Evolutionary conservation across 2,888 invertebrate species (phyloP), one percentile per base, ranked within the genome.

Genomic region (Caenorhabditis angaria): DNA sequence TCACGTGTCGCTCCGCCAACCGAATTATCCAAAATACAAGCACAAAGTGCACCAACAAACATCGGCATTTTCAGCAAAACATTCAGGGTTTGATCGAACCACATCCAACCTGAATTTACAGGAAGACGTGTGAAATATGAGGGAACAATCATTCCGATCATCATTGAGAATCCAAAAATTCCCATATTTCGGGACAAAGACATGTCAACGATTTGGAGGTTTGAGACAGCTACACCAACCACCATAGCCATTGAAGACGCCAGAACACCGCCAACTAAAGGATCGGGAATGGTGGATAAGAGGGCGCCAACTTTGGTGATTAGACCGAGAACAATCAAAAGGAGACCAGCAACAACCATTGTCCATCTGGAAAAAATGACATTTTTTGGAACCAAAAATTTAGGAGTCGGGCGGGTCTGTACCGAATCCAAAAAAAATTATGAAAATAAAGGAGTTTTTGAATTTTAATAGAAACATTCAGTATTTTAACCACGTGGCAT

Each of bases 181-280:
- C 94, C 94, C 53, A 95, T 90, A 89, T 95, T 95, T 62, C 95
- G 90, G 0, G 94, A 91, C 28, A 93, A 93, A 87, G 93, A 92
- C 76, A 94, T 89, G 84, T 94, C 91, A 48, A 94, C 82, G n/a
- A 70, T 93, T 85, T 94, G 93, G 10, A 94, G 76, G 61, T 82
- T 84, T n/a, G 85, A 83, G 14, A 87, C 71, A 25, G 88, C 88
- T 6, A 88, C 87, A 28, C 87, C 88, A 20, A 83, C 83, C 0
- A 88, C 88, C 85, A 88, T 87, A 10, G 88, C 86, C 82, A 88
- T 88, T 58, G 87, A 87, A 1, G 88, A 83, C 47, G 85, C 85
- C 55, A 88, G 82, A 10, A 88, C 83, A 24, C 88, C 88, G 27
- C 88, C 90, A 22, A 90, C 86, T 1, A 90, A 87, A 0, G 90